A percentile compares a stretch with the other conserved stretches of the same genome.
Conservation (phyloP, 2,888 invertebrate genomes). For the Spialia ferax region DNA sequence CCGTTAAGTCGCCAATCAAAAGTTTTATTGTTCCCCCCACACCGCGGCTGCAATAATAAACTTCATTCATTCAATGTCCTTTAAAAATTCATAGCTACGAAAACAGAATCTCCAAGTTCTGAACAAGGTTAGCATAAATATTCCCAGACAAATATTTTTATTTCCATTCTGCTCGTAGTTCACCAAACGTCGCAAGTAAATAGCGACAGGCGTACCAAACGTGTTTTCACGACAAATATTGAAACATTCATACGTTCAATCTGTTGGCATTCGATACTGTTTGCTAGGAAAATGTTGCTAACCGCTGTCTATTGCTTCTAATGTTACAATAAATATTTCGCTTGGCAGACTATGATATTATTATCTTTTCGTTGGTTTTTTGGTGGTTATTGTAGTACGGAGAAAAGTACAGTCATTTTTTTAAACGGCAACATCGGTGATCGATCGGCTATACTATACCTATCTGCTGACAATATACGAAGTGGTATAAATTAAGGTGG, state of each 20-base stretch:
- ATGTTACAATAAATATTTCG: slow-evolving; percentile 37
- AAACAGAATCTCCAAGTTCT: slow-evolving; percentile 15
- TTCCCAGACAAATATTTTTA: slow-evolving; percentile 31
- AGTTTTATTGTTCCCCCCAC: slow-evolving; percentile 11
- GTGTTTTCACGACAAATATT: slow-evolving; percentile 40
- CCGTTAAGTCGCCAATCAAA: slow-evolving; percentile 8
- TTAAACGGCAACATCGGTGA: too few species aligned
- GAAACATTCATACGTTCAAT: slow-evolving; percentile 41
- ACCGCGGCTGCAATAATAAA: neutral
- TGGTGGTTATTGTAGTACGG: neutral
- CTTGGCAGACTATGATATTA: slow-evolving; percentile 10
- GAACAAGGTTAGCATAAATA: slow-evolving; percentile 23
- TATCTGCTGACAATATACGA: too few species aligned
- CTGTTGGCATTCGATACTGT: slow-evolving; percentile 37
- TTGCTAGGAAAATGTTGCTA: slow-evolving; percentile 38
- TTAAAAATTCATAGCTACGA: slow-evolving; percentile 20
- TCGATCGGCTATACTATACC: too few species aligned
- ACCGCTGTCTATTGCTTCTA: slow-evolving; percentile 34
- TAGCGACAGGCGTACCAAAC: slow-evolving; percentile 32
- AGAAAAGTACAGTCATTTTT: too few species aligned
- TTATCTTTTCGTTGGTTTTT: slow-evolving; percentile 24
- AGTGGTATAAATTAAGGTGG: too few species aligned
- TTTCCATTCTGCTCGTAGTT: slow-evolving; percentile 28
- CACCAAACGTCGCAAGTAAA: slow-evolving; percentile 36
- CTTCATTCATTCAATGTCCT: neutral